Evolutionary conservation across 1,140 invertebrate species (phyloP), one percentile per base, ranked within the genome.

Genomic region (Heliconius hewitsoni): DNA sequence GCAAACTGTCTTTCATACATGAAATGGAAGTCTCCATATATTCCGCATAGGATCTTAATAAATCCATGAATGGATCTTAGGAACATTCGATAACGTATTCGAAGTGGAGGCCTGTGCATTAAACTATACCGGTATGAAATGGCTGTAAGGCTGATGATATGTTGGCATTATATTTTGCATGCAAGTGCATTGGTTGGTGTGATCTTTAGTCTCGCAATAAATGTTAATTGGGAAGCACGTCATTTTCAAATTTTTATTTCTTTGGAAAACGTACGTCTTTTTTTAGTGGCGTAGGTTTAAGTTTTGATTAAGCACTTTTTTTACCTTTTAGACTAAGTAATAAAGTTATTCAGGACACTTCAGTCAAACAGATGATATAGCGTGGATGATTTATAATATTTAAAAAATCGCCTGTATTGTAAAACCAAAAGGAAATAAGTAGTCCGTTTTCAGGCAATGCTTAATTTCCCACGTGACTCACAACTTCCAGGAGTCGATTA

Each of bases 1-100:
- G 8, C 78, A 66, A 71, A 71, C 78, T 50, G 57, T 79, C 30
- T n/a, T 75, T 79, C 78, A 79, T 74, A 50, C 37, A 42, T 55
- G 70, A 70, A 39, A 66, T 23, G 39, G 71, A 73, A 66, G n/a
- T 66, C 60, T 66, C 3, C 60, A 11, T 75, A 55, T 75, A 75
- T 73, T 74, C 27, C 72, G 18, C 50, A 27, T 46, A 73, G 77
- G 52, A 72, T 75, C 73, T 70, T 55, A 39, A 79, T 74, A 74
- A 46, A 74, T 78, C 13, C 42, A 50, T 30, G 39, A 57, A 50
- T 66, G 19, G 57, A 60, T 57, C 55, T 23, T 37, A 27, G 27
- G 23, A 42, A 39, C 60, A 71, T 34, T 55, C 73, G 78, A 74
- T 79, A 57, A 50, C 46, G 78, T 79, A 74, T 74, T 71, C 42